These are phyloP conservation scores for Drosophila takahashii DNA, from an alignment of 1,140 invertebrate species.

Conservation along the genomic window DNA sequence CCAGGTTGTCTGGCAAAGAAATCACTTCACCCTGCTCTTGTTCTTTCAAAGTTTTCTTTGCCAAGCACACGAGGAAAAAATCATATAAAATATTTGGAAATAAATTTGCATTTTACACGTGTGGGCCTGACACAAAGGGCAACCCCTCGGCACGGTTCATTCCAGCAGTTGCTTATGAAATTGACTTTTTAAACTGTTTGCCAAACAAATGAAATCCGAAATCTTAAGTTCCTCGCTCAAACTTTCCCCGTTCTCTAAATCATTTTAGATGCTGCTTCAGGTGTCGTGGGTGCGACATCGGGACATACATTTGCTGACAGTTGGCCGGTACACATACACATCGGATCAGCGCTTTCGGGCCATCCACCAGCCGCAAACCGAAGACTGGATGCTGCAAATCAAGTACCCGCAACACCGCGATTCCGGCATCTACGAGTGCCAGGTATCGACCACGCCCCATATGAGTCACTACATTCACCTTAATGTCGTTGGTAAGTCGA, in stretches of 20 bases:
- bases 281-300: constrained; percentile 95
- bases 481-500: constrained; percentile 92
- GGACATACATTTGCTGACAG: constrained; percentile 94
- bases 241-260: background rate
- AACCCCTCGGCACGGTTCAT: constrained; percentile 1
- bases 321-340: constrained; percentile 96
- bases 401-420: constrained; percentile 93
- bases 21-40: constrained; percentile 6
- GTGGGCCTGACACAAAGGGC: constrained; percentile 50
- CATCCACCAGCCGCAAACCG: constrained; percentile 92
- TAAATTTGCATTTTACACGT: constrained; percentile 75
- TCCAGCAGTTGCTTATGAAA: constrained; percentile 53
- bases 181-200: constrained; percentile 80
- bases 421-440: constrained; percentile 94
- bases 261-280: constrained; percentile 90
- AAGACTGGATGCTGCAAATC: constrained; percentile 95
- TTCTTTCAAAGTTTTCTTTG: constrained; percentile 51
- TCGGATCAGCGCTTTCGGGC: constrained; percentile 95
- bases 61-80: constrained; percentile 28
- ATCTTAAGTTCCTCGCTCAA: constrained; percentile 14
- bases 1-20: constrained; percentile 43
- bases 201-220: constrained; percentile 56
- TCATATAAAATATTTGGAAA: constrained; percentile 62
- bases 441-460: constrained; percentile 94
- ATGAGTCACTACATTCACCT: constrained; percentile 94